Percentiles rank a stretch among this genome's conserved stretches.
These are phyloP conservation scores for Coendou prehensilis DNA, from an alignment of 2,797 vertebrate genomes.

Conservation along the genomic window DNA sequence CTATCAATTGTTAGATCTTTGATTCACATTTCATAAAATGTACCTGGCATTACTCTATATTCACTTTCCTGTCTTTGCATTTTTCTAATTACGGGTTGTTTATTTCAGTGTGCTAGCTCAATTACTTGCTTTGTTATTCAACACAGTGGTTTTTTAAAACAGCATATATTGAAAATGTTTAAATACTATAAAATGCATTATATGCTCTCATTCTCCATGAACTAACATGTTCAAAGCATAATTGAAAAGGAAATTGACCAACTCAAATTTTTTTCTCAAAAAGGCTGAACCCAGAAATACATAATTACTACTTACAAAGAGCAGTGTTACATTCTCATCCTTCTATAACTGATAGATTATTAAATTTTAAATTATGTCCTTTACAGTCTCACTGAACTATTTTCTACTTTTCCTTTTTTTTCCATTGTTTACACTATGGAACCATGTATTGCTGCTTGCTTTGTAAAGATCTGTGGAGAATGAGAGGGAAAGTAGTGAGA, in stretches of 20 bases:
- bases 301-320: background rate
- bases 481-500: too few species aligned
- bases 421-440: background rate
- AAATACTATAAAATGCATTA: background rate
- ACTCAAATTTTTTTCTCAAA: background rate
- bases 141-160: background rate
- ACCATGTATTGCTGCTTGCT: background rate
- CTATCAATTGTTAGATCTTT: background rate
- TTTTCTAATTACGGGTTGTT: background rate
- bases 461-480: background rate
- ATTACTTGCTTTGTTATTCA: background rate
- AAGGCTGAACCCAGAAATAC: background rate
- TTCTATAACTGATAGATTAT: background rate
- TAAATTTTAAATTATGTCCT: background rate
- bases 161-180: background rate
- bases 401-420: background rate
- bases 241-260: slow-evolving; percentile 31
- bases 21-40: background rate
- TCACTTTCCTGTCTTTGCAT: background rate
- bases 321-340: background rate
- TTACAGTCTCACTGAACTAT: background rate
- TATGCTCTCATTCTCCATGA: background rate
- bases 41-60: background rate
- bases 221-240: background rate
- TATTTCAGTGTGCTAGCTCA: background rate